Evolutionary conservation across 2,113 vertebrate genomes (phyloP), one percentile per base, ranked within the genome.

Genomic region (Hypomesus transpacificus): DNA sequence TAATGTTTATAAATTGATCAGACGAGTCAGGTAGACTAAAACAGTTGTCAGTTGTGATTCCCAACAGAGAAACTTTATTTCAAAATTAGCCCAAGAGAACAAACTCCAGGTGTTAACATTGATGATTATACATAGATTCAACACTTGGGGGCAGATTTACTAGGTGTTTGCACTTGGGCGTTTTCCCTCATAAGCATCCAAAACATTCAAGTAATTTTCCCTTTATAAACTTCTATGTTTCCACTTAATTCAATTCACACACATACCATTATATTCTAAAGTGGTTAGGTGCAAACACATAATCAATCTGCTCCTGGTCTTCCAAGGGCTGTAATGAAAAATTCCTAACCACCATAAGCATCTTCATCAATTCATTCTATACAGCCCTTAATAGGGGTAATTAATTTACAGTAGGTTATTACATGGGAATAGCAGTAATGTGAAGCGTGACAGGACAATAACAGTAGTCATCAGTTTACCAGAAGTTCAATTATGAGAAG

Each of bases 371-470:
- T 60, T 71, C 58, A 75, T 59, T 70, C 75, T 85, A 51, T 80
- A 84, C 87, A 90, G 88, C 84, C 86, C 86, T 87, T 88, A 83
- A 51, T 18, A 16, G 26, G 13, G 61, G 71, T 82, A 63, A 58
- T 53, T 75, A 75, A 82, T 85, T 79, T 83, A 86, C 82, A 84
- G 60, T 66, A 52, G 16, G 71, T 66, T n/a, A 75, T 34, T 46
- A 76, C 71, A 71, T 39, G 17, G 53, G 50, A 34, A 46, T 69
- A 3, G 4, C 28, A 24, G 14, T 57, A 13, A 54, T 39, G 57
- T 64, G 34, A 20, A 52, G 34, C 53, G 51, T 20, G 31, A 66
- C 63, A 28, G 17, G 9, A 68, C 18, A 51, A 59, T 21, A 50
- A 67, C 50, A 61, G 3, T 11, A 26, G 17, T 62, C 7, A 52